Base-by-base conservation (phyloP, 2,888 invertebrate genomes). In the Macrophya annulata region DNA sequence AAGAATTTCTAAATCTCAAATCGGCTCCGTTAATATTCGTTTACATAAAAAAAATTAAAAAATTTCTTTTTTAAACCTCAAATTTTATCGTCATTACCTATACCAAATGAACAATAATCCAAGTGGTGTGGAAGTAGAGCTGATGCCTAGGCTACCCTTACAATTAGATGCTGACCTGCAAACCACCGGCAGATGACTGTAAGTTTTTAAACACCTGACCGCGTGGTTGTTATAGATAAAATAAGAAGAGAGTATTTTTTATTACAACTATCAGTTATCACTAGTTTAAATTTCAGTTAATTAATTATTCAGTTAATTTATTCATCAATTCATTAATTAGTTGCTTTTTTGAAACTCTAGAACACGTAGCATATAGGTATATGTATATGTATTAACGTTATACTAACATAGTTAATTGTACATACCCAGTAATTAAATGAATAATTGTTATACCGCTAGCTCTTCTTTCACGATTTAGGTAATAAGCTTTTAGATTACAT, bases 81-180 rank as follows among this genome's bases (percentile, higher is more conserved):
- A 12, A 4, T 62, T 62, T 48, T 4, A 10, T 48, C 51, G 51
- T 62, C 25, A 4, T 62, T 62, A 17, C n/a, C 6, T 15, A n/a
- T 85, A 86, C 88, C 89, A 90, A 91, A 92, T 93, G 92, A 93
- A 92, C 91, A 93, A 93, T 88, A 92, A 93, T 91, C 89, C 89
- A 85, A 89, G 91, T 87, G 90, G 89, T 74, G 91, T 92, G 89
- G 92, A 92, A 88, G 91, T 93, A 88, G 92, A 93, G 89, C 88
- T 93, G 87, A 90, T 91, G 90, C 90, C 91, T 85, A 90, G 91
- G 88, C 89, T 92, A 31, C 89, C 92, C 62, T 89, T 90, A n/a
- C n/a, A n/a, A n/a, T n/a, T n/a, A 87, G 90, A 90, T 88, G 90
- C 88, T 77, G 90, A 91, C 88, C 88, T 89, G 86, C 89, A 88